A percentile compares a stretch with the other conserved stretches of the same genome.
These are phyloP conservation scores for Galaxea fascicularis DNA, from an alignment of 92 coral and sea anemone genomes.

Conservation along the genomic window DNA sequence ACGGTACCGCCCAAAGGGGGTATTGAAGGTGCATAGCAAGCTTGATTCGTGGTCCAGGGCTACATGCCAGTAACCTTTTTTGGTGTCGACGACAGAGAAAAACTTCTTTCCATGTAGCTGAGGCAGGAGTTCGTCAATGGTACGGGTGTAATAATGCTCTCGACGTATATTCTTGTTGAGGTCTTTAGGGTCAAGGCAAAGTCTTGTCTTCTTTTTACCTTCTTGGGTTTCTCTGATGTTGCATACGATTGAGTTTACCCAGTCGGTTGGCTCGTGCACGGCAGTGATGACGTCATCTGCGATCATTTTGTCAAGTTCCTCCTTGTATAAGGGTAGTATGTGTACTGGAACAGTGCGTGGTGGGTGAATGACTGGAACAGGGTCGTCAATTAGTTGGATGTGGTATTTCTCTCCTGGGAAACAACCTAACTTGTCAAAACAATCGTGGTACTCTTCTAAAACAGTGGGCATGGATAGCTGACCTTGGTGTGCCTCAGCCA, in stretches of 20 bases:
- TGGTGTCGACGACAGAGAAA: constrained; percentile 73
- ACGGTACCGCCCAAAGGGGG: constrained; percentile 31
- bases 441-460: constrained; percentile 13
- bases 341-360: constrained; percentile 64
- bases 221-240: constrained; percentile 60
- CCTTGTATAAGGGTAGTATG: constrained; percentile 37
- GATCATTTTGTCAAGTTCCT: constrained; percentile 8
- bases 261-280: constrained; percentile 64
- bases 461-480: background rate
- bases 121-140: constrained; percentile 69
- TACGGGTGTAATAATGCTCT: constrained; percentile 73
- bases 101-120: constrained; percentile 56
- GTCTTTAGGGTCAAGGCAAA: constrained; percentile 75
- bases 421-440: constrained; percentile 35
- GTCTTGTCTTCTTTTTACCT: constrained; percentile 41
- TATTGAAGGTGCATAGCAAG: constrained; percentile 75
- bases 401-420: constrained; percentile 46
- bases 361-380: constrained; percentile 46
- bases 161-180: constrained; percentile 70
- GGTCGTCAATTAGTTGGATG: background rate
- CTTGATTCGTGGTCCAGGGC: constrained; percentile 59
- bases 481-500: background rate
- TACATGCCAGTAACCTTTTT: constrained; percentile 75
- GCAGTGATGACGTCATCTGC: constrained; percentile 55
- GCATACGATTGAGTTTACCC: constrained; percentile 77